Conservation (phyloP, 2,797 vertebrate species). For the Rhynchonycteris naso region DNA sequence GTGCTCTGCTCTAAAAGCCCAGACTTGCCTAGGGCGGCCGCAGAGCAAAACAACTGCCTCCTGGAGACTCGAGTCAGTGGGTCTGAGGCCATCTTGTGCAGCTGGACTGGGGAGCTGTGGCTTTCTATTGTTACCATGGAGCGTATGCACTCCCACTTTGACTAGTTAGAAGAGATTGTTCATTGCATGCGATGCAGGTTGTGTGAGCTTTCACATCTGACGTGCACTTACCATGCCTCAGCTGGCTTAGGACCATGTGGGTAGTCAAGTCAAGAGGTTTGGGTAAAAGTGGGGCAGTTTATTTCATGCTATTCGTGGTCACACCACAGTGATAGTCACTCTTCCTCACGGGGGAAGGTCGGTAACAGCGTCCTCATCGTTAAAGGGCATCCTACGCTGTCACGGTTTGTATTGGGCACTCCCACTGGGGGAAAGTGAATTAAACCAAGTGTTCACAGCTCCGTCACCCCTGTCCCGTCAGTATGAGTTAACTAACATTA, state of each 20-base stretch:
- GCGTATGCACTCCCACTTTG: neutral
- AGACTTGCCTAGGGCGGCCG: neutral
- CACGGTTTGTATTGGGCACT: neutral
- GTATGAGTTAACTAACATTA: neutral
- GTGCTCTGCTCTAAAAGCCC: neutral
- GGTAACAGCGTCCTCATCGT: neutral
- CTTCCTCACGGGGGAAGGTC: neutral
- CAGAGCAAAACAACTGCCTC: neutral
- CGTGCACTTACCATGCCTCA: neutral
- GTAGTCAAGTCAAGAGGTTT: neutral
- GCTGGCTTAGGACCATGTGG: neutral
- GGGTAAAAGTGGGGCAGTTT: neutral
- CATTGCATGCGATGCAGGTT: neutral
- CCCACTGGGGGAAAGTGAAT: neutral
- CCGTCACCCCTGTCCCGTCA: neutral
- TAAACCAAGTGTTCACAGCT: neutral
- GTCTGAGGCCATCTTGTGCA: neutral
- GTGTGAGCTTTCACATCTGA: neutral
- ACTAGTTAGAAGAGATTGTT: neutral
- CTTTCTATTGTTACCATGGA: neutral
- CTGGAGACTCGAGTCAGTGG: neutral
- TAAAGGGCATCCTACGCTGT: neutral
- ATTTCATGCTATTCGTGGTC: neutral
- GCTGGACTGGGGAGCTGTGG: neutral
- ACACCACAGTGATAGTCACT: neutral